Percentiles rank a stretch among this genome's conserved stretches.
These are phyloP conservation scores for Monopterus albus DNA, from an alignment of 2,113 vertebrate species.

Conservation along the genomic window DNA sequence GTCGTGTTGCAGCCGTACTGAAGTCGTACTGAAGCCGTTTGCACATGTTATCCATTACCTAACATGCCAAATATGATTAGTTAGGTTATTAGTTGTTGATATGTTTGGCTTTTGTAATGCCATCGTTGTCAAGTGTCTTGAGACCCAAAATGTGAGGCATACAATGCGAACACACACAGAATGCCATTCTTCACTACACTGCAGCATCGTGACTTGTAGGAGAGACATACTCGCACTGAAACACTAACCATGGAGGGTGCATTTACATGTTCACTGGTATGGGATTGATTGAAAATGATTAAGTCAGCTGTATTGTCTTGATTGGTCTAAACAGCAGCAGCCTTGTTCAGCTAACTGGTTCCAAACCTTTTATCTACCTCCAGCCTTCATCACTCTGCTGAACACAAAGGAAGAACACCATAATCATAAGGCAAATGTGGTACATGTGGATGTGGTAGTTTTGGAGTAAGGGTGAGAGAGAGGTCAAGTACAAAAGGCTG, in stretches of 20 bases:
- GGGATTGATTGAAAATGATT: constrained; percentile 52
- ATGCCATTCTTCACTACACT: constrained; percentile 7
- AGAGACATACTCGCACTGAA: neutral
- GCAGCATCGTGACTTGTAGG: constrained; percentile 1
- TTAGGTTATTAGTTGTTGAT: constrained; percentile 41
- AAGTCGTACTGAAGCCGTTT: constrained; percentile 55
- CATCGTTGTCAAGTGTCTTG: constrained; percentile 15
- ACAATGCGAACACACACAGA: neutral
- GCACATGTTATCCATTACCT: constrained; percentile 53
- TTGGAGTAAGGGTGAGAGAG: constrained; percentile 40
- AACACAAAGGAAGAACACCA: constrained; percentile 61
- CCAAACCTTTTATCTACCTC: constrained; percentile 60
- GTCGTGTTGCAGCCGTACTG: constrained; percentile 49
- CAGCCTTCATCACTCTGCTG: constrained; percentile 64
- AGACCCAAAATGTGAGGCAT: constrained; percentile 27
- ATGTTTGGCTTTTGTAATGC: constrained; percentile 40
- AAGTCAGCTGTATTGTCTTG: constrained; percentile 52
- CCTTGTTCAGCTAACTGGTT: constrained; percentile 54
- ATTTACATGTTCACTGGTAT: constrained; percentile 27
- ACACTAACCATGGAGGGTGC: constrained; percentile 20
- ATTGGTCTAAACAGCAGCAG: constrained; percentile 70
- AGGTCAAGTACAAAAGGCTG: constrained; percentile 60
- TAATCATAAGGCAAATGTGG: constrained; percentile 70
- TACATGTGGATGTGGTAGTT: constrained; percentile 57
- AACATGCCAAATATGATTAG: constrained; percentile 50